Conservation (phyloP, 2,888 invertebrate genomes). For the Pyralis farinalis region DNA sequence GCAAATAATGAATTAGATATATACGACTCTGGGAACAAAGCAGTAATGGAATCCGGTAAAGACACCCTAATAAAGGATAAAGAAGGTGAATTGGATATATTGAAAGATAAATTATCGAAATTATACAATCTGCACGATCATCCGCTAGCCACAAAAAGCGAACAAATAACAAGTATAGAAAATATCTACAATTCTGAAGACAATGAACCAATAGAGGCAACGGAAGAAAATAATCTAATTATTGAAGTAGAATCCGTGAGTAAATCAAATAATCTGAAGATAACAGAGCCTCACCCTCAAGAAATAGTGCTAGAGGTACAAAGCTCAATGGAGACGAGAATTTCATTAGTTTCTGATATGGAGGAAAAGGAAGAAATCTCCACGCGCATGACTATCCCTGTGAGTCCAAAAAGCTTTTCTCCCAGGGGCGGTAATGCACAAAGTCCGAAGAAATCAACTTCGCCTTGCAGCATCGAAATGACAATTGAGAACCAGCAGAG, state of each 20-base stretch:
- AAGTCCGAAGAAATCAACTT: background rate
- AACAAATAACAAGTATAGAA: too few species aligned
- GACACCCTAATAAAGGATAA: constrained; percentile 17
- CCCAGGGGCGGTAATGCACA: constrained; percentile 19
- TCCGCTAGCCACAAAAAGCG: too few species aligned
- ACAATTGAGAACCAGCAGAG: too few species aligned
- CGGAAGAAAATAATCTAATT: constrained; percentile 31
- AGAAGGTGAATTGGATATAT: constrained; percentile 37
- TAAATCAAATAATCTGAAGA: constrained; percentile 30
- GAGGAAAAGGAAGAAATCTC: constrained; percentile 20
- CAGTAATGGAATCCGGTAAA: constrained; percentile 3
- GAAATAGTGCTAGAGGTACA: constrained; percentile 42
- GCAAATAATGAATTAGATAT: background rate
- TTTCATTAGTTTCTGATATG: constrained; percentile 17
- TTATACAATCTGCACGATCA: constrained; percentile 35
- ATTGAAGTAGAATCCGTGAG: constrained; percentile 44
- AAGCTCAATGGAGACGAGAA: constrained; percentile 34
- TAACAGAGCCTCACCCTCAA: constrained; percentile 24
- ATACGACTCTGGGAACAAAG: background rate
- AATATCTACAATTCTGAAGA: too few species aligned
- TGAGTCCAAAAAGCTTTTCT: constrained; percentile 33
- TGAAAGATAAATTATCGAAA: constrained; percentile 42
- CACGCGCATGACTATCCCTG: constrained; percentile 43
- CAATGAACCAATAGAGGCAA: constrained; percentile 12
- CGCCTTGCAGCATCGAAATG: too few species aligned